These are phyloP conservation scores for Apis florea DNA, from an alignment of 1,140 invertebrate species.

Conservation along the genomic window DNA sequence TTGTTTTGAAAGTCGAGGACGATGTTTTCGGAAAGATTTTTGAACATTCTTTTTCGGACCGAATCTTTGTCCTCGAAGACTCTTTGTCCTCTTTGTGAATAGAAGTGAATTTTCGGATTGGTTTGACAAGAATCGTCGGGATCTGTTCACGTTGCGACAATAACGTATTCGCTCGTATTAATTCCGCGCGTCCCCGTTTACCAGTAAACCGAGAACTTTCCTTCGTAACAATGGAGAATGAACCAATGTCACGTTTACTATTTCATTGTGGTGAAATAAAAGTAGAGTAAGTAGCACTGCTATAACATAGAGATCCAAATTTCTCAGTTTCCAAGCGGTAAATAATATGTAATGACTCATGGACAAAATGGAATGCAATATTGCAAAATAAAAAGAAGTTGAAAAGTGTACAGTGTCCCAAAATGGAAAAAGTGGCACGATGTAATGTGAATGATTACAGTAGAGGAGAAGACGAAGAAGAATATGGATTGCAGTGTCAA, in stretches of 20 bases:
- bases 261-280: background rate
- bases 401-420: background rate
- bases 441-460: no score
- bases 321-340: background rate
- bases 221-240: slow-evolving; percentile 47
- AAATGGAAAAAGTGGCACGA: no score
- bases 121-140: background rate
- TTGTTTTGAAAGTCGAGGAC: no score
- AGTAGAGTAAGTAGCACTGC: background rate
- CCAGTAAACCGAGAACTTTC: slow-evolving; percentile 24
- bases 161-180: slow-evolving; percentile 18
- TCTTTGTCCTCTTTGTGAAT: background rate
- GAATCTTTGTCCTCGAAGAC: background rate
- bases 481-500: no score
- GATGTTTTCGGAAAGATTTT: background rate
- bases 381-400: background rate
- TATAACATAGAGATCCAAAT: background rate
- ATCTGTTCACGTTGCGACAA: background rate
- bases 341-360: background rate
- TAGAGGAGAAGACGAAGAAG: no score
- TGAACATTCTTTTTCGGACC: background rate
- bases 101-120: background rate
- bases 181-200: slow-evolving; percentile 32
- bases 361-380: background rate
- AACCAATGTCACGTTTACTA: slow-evolving; percentile 8